Percentiles rank a stretch among this genome's conserved stretches.
Evolutionary conservation across 1,140 invertebrate genomes (phyloP).

Genomic region (Drosophila simulans): DNA sequence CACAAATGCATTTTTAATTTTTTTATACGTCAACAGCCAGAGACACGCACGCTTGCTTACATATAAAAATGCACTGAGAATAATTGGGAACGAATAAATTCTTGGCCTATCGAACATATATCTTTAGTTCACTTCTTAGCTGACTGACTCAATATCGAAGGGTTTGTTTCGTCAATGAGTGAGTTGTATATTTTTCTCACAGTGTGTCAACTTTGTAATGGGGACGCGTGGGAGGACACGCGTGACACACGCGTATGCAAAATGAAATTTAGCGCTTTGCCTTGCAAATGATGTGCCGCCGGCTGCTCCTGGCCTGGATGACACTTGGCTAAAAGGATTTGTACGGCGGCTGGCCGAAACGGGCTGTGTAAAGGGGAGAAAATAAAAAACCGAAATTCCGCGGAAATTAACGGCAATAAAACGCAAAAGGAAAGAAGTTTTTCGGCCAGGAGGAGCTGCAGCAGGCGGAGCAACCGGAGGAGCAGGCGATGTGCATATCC

Average conservation of each 20-base stretch:
- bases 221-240: slow-evolving; percentile 34
- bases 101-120: no score
- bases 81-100: neutral
- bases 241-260: slow-evolving; percentile 56
- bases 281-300: slow-evolving; percentile 77
- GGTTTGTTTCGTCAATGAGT: neutral
- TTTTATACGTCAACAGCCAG: slow-evolving; percentile 34
- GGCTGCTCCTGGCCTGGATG: slow-evolving; percentile 37
- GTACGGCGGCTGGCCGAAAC: slow-evolving; percentile 60
- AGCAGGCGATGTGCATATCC: slow-evolving; percentile 43
- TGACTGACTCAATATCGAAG: no score
- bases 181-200: neutral
- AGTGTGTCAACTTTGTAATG: slow-evolving; percentile 22
- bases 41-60: slow-evolving; percentile 7
- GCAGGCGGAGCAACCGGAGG: neutral
- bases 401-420: slow-evolving; percentile 80
- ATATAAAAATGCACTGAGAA: slow-evolving; percentile 8
- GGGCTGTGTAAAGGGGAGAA: slow-evolving; percentile 19
- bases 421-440: slow-evolving; percentile 66
- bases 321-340: slow-evolving; percentile 81
- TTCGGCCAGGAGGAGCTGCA: slow-evolving; percentile 33
- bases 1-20: slow-evolving; percentile 71
- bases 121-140: no score
- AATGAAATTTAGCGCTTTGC: slow-evolving; percentile 82
- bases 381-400: slow-evolving; percentile 35